Base-by-base conservation (phyloP, 2,888 invertebrate species). In the Coelopa pilipes region DNA sequence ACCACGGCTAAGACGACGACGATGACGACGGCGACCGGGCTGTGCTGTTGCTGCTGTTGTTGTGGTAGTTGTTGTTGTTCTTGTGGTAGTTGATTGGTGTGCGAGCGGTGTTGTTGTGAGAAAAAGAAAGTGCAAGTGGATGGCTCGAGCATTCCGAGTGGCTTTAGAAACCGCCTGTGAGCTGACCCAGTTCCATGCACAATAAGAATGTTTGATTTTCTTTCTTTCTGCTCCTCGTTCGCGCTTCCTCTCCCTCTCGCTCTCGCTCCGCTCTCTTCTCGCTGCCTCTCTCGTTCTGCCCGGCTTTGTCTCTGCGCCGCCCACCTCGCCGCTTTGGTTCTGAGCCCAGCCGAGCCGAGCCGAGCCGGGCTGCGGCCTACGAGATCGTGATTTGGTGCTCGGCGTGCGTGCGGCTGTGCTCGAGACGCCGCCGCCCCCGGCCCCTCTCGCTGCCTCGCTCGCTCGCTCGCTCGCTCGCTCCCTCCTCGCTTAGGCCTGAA, bases 61-160 rank as follows among this genome's bases (percentile, higher is more conserved):
- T 74, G 17, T 45, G 50, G 53, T 65, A 50, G 11, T 34, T 47
- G 46, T 60, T 62, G n/a, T 57, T 57, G 53, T 45, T 50, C 21
- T 15, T 11, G 34, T 45, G 67, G 67, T 45, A 60, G 67, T 55
- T 21, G 24, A 9, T 63, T 63, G 34, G 15, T 59, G 34, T 4
- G 34, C 34, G 34, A 55, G 5, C 63, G 63, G n/a, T 73, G 68
- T 3, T 73, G 57, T 9, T 63, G 34, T 24, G 49, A 69, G 73
- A 84, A 84, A 84, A 84, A 84, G 84, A 84, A 84, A 84, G 84
- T 84, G 84, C 84, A 84, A 84, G 84, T 84, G 84, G 84, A 84
- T 85, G 83, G 34, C 82, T 85, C 85, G 81, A 84, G 80, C 85
- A 85, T 85, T 85, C 85, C 82, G 79, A 73, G 81, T 81, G 76